Percentiles rank a stretch among this genome's conserved stretches.
These are phyloP conservation scores for Archivesica marissinica DNA, from an alignment of 1,140 invertebrate species.

Conservation along the genomic window DNA sequence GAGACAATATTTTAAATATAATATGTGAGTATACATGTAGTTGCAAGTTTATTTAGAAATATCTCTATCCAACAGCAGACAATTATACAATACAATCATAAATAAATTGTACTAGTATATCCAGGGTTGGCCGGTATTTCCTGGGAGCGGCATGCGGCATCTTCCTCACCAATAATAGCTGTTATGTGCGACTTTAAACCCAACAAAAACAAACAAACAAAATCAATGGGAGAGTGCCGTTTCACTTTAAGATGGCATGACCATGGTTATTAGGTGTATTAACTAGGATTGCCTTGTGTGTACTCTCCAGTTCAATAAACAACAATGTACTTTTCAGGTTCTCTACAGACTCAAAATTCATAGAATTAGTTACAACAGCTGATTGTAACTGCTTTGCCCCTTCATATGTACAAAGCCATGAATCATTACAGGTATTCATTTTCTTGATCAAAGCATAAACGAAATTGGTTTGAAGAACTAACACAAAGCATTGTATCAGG, in stretches of 20 bases:
- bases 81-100: no score
- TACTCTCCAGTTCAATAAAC: not conserved
- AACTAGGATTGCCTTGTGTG: not conserved
- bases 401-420: constrained; percentile 13
- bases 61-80: no score
- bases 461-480: not conserved
- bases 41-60: no score
- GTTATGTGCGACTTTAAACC: no score
- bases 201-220: no score
- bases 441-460: constrained; percentile 34
- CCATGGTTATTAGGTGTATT: constrained; percentile 6
- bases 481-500: constrained; percentile 32
- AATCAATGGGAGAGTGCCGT: not conserved
- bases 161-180: no score
- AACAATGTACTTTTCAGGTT: not conserved
- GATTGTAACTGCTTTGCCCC: constrained; percentile 8
- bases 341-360: not conserved
- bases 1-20: no score
- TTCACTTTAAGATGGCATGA: constrained; percentile 25
- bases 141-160: no score
- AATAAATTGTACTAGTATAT: no score
- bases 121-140: no score
- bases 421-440: not conserved
- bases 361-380: not conserved
- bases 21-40: no score